Evolutionary conservation across 30 jellyfish, hydroid and myxozoan genomes (phyloP), one percentile per base, ranked within the genome.

Genomic region (Kudoa iwatai): DNA sequence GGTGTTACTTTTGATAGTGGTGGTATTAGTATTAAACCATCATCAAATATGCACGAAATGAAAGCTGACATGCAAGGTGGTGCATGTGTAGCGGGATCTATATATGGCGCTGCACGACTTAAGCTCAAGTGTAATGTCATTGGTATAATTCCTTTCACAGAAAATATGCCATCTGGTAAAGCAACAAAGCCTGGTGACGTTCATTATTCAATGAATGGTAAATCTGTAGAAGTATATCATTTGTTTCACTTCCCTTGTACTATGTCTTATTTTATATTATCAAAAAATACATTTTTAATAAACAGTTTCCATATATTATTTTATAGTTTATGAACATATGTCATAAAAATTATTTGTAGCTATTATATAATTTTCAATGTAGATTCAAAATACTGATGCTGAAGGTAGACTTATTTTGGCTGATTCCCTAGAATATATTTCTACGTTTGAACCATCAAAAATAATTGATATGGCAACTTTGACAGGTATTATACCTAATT

Each of bases 131-230:
- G 61, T n/a, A 62, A 77, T 25, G 42, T 63, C 4, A 59, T 64
- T 16, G 96, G 62, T 17, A 39, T 77, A 26, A 56, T 63, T 18
- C 90, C 88, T 9, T 43, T 77, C 42, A 65, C 85, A n/a, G 96
- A 77, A 41, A 77, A 77, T 36, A 62, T 77, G 88, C 96, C 96
- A 6, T 62, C 89, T 10, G 86, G 88, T 16, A 25, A 58, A 35
- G 96, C 96, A 11, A 57, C 84, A 3, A 63, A 63, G 35, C 96
- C 96, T 23, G 96, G 96, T 21, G 96, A 77, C 45, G 96, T 77
- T 21, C 45, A 61, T 25, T 61, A 82, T 2, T 88, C 96, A 25
- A 63, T 77, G 88, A 77, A 63, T 39, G 88, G 88, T 1, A 77
- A 77, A 39, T 61, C 96, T 3, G 85, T 77, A 2, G 96, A 77